Evolutionary conservation across 35 echinoderm and acorn worm genomes (phyloP), one percentile per base, ranked within the genome.

Genomic region (Patiria miniata): DNA sequence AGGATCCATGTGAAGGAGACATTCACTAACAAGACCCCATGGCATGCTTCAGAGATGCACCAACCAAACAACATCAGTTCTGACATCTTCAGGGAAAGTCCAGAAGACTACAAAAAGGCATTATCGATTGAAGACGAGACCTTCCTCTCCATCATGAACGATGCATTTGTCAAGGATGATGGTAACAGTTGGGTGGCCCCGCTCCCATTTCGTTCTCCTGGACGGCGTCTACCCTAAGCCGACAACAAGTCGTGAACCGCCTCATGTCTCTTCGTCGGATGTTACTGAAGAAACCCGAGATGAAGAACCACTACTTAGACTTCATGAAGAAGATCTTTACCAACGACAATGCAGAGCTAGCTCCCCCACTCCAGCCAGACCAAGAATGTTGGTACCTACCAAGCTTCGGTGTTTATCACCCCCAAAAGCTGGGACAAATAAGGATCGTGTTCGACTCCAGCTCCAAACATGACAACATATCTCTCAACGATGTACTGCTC

Each of bases 391-490:
- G 90, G 91, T 96, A 89, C 52, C 88, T 89, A 36, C 94, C 94
- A 23, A 90, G 92, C 50, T 86, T 93, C 78, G 90, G 90, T 36
- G 86, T 96, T 6, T 85, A 93, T 22, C 94, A 93, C 18, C 86
- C 82, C 0, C 68, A 80, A 16, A 95, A 95, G 83, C 89, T 86
- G 26, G 79, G 76, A 12, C 88, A 93, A 42, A 85, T 95, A 17
- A 50, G 89, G 52, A 85, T 95, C 3, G 85, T 95, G 18, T 91
- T 91, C 42, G 84, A 95, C 38, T 91, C 89, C 21, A 88, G 73
- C 55, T 83, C 89, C 23, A 61, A 22, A 37, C 87, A 78, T 36
- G 57, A 85, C 44, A 85, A 85, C 1, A 57, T 40, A 39, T 95
- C 89, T 9, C 58, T 95, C 2, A 95, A 95, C 58, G 79, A 91